Evolutionary conservation across 2,888 invertebrate species (phyloP), one percentile per base, ranked within the genome.

Genomic region (Laothoe populi): DNA sequence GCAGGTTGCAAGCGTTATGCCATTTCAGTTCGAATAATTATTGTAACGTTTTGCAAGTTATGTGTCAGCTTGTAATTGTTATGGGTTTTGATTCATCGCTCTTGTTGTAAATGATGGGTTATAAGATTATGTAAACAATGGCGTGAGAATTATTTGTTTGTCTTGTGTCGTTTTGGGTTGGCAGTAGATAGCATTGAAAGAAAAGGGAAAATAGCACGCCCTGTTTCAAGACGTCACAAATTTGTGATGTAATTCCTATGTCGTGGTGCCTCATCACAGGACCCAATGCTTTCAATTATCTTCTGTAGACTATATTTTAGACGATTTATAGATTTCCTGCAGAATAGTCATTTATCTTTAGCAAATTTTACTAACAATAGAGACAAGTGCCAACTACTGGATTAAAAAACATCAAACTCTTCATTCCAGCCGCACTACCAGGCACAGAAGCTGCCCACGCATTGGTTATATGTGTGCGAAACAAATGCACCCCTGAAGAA

Each of bases 401-500:
- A 38, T n/a, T 16, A 11, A 23, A 16, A n/a, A n/a, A n/a, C n/a
- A n/a, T n/a, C n/a, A n/a, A 4, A 10, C 4, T 31, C n/a, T 31
- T 16, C 19, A 26, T 45, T 83, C 48, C 84, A 96, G 97, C 96
- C 23, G 90, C 95, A 11, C 93, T 97, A 19, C 96, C 97, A 0
- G 97, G 97, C 59, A 97, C 97, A 0, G 93, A 95, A 64, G 95
- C 96, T 0, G 98, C 98, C 4, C 97, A 97, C 83, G 96, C 97
- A 79, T 90, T 99, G 63, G 97, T 97, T 2, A 95, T 96, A 19
- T 96, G 97, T 62, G 97, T 99, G 63, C 95, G 98, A 65, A 96
- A 96, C 82, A 98, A 98, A 81, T 97, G 98, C 83, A 95, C 97
- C 0, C 95, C 98, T 0, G 98, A 98, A 76, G 98, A 99, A 81